phyloP scores from a whole-genome alignment of 1,140 invertebrate species.

The Lordiphosa stackelbergi region DNA sequence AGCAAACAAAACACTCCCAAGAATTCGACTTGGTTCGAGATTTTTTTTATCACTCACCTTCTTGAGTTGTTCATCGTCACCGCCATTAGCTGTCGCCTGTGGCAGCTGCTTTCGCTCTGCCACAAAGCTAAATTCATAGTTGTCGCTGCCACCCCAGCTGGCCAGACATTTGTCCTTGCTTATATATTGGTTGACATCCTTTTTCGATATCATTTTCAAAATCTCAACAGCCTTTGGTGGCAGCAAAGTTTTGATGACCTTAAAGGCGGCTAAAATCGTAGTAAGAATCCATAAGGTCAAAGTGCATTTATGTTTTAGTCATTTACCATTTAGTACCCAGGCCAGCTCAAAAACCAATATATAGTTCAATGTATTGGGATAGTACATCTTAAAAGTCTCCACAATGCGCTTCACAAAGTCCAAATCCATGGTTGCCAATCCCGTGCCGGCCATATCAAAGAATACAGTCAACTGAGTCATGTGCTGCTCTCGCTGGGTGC shows the following conservation, averaged over 20 bases:
- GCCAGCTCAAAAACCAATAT: conserved; percentile 96
- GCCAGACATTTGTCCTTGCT: conserved; percentile 84
- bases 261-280: conserved; percentile 88
- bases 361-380: conserved; percentile 93
- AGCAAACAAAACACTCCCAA: conserved; percentile 48
- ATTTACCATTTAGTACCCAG: conserved; percentile 92
- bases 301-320: neutral
- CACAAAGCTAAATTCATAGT: conserved; percentile 85
- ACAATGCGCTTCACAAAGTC: conserved; percentile 92
- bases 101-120: conserved; percentile 76
- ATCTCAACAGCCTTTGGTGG: conserved; percentile 92
- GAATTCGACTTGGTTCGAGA: conserved; percentile 17
- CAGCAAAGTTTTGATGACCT: conserved; percentile 92
- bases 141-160: conserved; percentile 91
- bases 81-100: conserved; percentile 38
- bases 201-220: conserved; percentile 92
- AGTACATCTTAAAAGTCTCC: conserved; percentile 91
- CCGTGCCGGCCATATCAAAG: conserved; percentile 93
- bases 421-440: conserved; percentile 92
- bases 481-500: conserved; percentile 87
- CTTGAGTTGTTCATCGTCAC: conserved; percentile 49
- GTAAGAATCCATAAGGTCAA: conserved; percentile 7
- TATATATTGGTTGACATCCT: conserved; percentile 87
- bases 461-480: conserved; percentile 89
- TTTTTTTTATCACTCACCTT: conserved; percentile 51